Conservation (phyloP, 2,797 vertebrate species). For the Nasua narica region DNA sequence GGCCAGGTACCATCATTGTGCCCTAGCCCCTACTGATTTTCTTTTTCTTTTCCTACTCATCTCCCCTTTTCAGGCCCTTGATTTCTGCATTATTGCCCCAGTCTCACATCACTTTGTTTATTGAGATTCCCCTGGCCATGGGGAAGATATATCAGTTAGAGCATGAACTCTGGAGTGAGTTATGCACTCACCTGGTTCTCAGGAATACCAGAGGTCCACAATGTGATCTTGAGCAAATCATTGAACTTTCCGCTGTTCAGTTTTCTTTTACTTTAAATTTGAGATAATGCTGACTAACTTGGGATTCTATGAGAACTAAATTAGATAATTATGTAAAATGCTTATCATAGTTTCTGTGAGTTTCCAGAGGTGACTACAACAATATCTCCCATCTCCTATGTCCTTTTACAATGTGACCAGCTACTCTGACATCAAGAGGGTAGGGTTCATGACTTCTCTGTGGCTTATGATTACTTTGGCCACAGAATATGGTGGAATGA, state of each 20-base stretch:
- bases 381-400: background rate
- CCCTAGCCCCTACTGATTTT: background rate
- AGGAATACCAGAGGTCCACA: background rate
- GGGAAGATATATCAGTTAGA: background rate
- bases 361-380: background rate
- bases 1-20: background rate
- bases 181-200: background rate
- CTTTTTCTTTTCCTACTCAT: background rate
- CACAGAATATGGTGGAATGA: background rate
- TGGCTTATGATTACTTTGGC: background rate
- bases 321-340: background rate
- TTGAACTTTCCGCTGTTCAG: background rate
- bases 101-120: background rate
- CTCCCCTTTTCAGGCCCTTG: background rate
- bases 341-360: background rate
- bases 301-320: background rate
- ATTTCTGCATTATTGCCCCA: background rate
- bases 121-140: background rate
- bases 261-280: background rate
- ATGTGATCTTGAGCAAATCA: background rate
- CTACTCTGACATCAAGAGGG: background rate
- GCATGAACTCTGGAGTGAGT: background rate
- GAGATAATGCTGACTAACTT: background rate
- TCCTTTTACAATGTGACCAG: background rate
- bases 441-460: background rate